Conservation (phyloP, 2,797 vertebrate species). For the Channallabes apus region DNA sequence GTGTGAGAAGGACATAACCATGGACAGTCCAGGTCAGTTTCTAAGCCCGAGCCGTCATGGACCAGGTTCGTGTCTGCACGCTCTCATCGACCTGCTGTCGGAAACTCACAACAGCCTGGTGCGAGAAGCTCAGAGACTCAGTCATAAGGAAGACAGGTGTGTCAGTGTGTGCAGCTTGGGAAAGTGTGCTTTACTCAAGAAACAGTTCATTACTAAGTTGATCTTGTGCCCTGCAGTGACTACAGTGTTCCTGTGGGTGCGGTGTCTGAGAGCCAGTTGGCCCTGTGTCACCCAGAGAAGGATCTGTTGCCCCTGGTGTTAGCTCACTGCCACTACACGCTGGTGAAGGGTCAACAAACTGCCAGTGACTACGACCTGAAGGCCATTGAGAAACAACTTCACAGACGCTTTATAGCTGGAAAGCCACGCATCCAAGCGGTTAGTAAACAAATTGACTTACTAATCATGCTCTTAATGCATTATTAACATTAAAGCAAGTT, state of each 20-base stretch:
- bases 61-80: constrained; percentile 69
- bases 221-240: constrained; percentile 57
- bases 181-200: background rate
- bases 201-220: background rate
- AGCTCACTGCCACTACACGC: constrained; percentile 73
- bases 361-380: constrained; percentile 62
- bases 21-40: constrained; percentile 66
- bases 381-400: constrained; percentile 67
- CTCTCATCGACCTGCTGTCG: constrained; percentile 66
- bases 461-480: background rate
- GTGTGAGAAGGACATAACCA: constrained; percentile 62
- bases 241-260: constrained; percentile 64
- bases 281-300: constrained; percentile 71
- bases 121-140: constrained; percentile 56
- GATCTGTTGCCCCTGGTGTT: constrained; percentile 75
- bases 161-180: constrained; percentile 6
- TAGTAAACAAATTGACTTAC: constrained; percentile 33
- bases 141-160: constrained; percentile 65
- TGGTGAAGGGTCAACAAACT: constrained; percentile 69
- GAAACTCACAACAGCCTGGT: constrained; percentile 74
- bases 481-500: background rate
- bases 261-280: constrained; percentile 71
- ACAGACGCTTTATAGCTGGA: constrained; percentile 67
- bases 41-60: constrained; percentile 64
- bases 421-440: constrained; percentile 72